These are phyloP conservation scores for Gastracanthus pulcherrimus DNA, from an alignment of 2,888 invertebrate genomes.

Conservation along the genomic window DNA sequence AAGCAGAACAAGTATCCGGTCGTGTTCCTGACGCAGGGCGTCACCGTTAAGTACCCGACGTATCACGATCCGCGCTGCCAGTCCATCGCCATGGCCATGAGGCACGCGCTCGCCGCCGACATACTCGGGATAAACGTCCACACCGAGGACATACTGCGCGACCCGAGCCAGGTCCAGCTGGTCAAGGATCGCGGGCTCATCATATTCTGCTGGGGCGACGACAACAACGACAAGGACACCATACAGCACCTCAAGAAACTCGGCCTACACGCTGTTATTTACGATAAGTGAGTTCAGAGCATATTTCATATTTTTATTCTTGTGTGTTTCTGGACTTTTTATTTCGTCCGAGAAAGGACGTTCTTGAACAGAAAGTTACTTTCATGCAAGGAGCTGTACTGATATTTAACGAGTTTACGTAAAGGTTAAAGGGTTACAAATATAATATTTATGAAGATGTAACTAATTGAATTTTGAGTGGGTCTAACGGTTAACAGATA, in stretches of 20 bases:
- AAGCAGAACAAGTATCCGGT: slow-evolving; percentile 99
- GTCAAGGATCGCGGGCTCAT: slow-evolving; percentile 90
- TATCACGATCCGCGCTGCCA: slow-evolving; percentile 92
- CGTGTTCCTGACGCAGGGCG: slow-evolving; percentile 93
- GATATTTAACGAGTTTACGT: no score
- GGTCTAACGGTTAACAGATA: no score
- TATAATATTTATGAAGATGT: no score
- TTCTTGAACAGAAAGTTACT: no score
- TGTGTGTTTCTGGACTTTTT: no score
- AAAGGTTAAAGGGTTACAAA: no score
- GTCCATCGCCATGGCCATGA: slow-evolving; percentile 89
- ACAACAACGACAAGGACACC: slow-evolving; percentile 92
- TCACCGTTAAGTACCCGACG: slow-evolving; percentile 85
- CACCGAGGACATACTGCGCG: slow-evolving; percentile 92
- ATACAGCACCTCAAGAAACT: slow-evolving; percentile 91
- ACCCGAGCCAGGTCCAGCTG: slow-evolving; percentile 88
- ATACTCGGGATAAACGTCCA: slow-evolving; percentile 95
- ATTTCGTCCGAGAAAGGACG: no score
- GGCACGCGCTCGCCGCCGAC: slow-evolving; percentile 89
- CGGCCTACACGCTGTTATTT: slow-evolving; percentile 97
- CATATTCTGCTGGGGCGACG: slow-evolving; percentile 98
- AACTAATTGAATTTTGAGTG: no score
- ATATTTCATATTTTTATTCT: no score
- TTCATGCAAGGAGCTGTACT: no score
- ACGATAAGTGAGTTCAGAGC: slow-evolving; percentile 88